A percentile compares a stretch with the other conserved stretches of the same genome.
Conservation (phyloP, 2,113 vertebrate genomes). For the Chlorocebus sabaeus region DNA sequence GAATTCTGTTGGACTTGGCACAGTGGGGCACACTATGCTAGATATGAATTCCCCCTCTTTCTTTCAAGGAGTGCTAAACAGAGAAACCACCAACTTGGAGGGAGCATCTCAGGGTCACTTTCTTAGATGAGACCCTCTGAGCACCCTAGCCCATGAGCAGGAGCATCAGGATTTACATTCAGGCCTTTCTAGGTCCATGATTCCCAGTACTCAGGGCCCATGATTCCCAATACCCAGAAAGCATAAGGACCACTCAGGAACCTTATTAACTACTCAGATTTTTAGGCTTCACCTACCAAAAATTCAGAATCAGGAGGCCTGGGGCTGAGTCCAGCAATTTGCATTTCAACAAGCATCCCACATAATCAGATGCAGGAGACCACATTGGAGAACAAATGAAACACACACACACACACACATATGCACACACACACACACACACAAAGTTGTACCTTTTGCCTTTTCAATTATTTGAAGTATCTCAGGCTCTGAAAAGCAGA, state of each 20-base stretch:
- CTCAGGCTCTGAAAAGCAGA: neutral
- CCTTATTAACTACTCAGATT: neutral
- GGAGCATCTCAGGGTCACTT: neutral
- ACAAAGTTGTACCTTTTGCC: neutral
- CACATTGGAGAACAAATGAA: neutral
- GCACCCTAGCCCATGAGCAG: neutral
- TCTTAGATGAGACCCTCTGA: neutral
- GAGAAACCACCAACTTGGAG: neutral
- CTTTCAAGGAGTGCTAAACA: neutral
- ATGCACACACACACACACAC: too few relatives aligned
- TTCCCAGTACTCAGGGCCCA: neutral
- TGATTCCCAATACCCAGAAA: neutral
- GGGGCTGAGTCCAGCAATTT: neutral
- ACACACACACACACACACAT: neutral
- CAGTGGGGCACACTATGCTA: neutral
- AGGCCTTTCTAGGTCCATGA: neutral
- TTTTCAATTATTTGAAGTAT: neutral
- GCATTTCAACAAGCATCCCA: neutral
- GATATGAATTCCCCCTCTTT: neutral
- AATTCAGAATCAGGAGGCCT: neutral
- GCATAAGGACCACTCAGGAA: neutral
- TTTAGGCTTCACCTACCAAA: neutral
- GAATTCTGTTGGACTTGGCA: constrained; percentile 4
- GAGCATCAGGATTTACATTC: neutral
- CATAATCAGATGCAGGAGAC: neutral